Percentiles rank a stretch among this genome's conserved stretches.
These are phyloP conservation scores for Drosophila suzukii DNA, from an alignment of 1,140 invertebrate species.

Conservation along the genomic window DNA sequence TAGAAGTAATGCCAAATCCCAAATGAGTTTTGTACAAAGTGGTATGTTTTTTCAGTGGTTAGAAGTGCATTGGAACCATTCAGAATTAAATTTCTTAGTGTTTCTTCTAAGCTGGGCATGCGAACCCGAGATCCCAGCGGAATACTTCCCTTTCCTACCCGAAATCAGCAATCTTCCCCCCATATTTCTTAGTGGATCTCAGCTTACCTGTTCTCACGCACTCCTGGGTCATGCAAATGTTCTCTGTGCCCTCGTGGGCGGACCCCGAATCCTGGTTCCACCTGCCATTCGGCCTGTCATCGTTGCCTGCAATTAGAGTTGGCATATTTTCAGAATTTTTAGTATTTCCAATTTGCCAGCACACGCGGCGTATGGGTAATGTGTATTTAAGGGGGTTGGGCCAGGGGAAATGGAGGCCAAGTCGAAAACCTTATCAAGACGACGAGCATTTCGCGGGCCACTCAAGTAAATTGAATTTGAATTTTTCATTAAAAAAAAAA, in stretches of 20 bases:
- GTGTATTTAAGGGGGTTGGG: background rate
- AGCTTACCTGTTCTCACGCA: conserved; percentile 89
- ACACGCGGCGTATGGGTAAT: conserved; percentile 35
- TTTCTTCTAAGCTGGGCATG: background rate
- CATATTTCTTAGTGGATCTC: conserved; percentile 2
- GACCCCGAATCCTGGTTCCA: conserved; percentile 12
- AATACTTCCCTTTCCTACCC: no score
- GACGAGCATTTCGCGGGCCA: conserved; percentile 46
- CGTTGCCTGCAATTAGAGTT: conserved; percentile 63
- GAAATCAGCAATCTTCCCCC: background rate
- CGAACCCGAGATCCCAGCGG: background rate
- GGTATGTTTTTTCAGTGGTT: no score
- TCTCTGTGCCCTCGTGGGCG: conserved; percentile 41
- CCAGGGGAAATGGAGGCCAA: background rate
- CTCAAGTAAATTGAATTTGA: conserved; percentile 74
- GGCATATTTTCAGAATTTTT: conserved; percentile 17
- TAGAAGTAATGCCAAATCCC: no score
- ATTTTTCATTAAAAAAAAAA: conserved; percentile 63
- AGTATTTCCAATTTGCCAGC: no score
- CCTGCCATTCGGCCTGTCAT: conserved; percentile 34
- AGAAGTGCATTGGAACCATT: background rate
- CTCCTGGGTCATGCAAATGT: conserved; percentile 89
- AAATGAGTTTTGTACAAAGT: no score
- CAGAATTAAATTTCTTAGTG: background rate
- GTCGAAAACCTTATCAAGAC: conserved; percentile 18